Evolutionary conservation across 2,888 invertebrate genomes (phyloP), one percentile per base, ranked within the genome.

Genomic region (Eulithis prunata): DNA sequence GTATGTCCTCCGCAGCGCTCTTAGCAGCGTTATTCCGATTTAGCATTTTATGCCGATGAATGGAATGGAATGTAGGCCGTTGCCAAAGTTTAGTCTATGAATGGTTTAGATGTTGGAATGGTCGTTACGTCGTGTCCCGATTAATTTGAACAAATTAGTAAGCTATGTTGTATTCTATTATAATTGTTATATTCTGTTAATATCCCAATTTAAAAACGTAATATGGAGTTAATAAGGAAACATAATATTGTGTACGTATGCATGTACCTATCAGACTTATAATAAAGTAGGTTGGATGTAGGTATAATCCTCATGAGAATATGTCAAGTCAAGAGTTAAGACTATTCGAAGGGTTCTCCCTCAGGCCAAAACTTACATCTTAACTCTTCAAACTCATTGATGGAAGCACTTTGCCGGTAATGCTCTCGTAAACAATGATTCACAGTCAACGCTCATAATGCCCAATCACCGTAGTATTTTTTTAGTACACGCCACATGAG

Each of bases 331-430:
- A 61, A 57, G 75, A 80, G 79, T 60, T 63, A 60, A 60, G 80
- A 79, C 76, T 82, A 82, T 79, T 79, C 75, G 71, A 71, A 77
- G 77, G 85, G 83, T 81, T 80, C 70, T 83, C 86, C 84, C 86
- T 69, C 63, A 74, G 81, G 85, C 76, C 77, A 67, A 76, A 86
- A 86, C 81, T 87, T 84, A 75, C 76, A 75, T 76, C 77, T 81
- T 80, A 80, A 80, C 83, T 85, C 79, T 82, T 81, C 78, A 82
- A 84, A 84, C 78, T 81, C 81, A 85, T 84, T 81, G 83, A 83
- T 81, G 74, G 77, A 64, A 56, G 68, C 77, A 77, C 73, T 76
- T 77, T 77, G 61, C 73, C 72, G 69, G 58, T 74, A 74, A 73
- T 74, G 73, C 73, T 71, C 65, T 69, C 70, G 67, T 72, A 73